Evolutionary conservation across 2,113 vertebrate species (phyloP), one percentile per base, ranked within the genome.

Genomic region (Toxotes chatareus): DNA sequence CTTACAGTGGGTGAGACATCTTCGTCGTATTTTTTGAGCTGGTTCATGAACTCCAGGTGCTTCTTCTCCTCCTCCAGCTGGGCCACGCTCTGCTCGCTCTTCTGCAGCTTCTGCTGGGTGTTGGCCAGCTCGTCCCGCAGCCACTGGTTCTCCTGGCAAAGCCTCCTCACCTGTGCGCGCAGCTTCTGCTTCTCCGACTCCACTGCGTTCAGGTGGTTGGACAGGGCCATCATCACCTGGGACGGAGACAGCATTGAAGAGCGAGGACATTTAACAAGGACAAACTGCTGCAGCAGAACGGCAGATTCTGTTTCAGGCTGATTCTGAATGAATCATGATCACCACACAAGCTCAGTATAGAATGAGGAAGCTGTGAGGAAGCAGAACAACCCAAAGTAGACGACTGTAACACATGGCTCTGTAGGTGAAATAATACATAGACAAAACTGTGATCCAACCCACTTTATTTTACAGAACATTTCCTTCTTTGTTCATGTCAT

Each of bases 61-160:
- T 99, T 99, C 94, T 99, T 99, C 87, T 99, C 98, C 90, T 99
- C 98, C 93, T 99, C 98, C 46, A 99, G 95, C 91, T 99, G 98
- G 19, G 98, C 98, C 88, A 99, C 98, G 0, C 93, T 97, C 91
- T 99, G 98, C 17, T 99, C 98, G 3, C 98, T 99, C 79, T 95
- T 97, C 94, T 99, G 98, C 64, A 99, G 95, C 90, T 99, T 98
- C 93, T 99, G 98, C 95, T 99, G 98, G 19, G 98, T 99, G 89
- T 98, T 98, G 7, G 98, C 98, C 82, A 99, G 95, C 90, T 99
- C 98, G 0, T 99, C 98, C 0, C 98, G 94, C 73, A 99, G 95
- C 98, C 98, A 99, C 94, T 99, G 97, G 93, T 99, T 99, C 87
- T 99, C 98, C 94, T 99, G 98, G 90, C 98, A 99, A 27, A 99